Base-by-base conservation (phyloP, 2,888 invertebrate species). In the Hypomecis punctinalis region DNA sequence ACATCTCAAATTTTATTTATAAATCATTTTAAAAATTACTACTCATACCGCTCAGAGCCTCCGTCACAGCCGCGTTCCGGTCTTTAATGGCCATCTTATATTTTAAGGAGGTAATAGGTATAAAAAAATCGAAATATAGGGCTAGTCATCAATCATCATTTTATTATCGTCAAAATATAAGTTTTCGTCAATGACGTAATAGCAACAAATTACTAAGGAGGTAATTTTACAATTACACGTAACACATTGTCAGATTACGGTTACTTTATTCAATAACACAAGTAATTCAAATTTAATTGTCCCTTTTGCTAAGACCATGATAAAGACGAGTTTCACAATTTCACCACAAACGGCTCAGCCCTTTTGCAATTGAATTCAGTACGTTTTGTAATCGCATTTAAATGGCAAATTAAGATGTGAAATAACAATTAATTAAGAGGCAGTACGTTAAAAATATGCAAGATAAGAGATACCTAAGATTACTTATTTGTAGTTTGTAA, bases 321-420 rank as follows among this genome's bases (percentile, higher is more conserved):
- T 36, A 54, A 54, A 61, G 46, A 40, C 36, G 6, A n/a, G 8
- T 55, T 56, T 40, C 55, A 62, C 36, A 39, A 49, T 5, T 47
- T 54, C 13, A 57, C 62, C 52, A n/a, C 58, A 43, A 63, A 58
- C 33, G 53, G 45, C 51, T 23, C 33, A 51, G 49, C 63, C 63
- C 51, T 60, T 55, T 64, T 56, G 64, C 60, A 64, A 64, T 23
- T 45, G 42, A 46, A 60, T 64, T 64, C 49, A 39, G 59, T 42
- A 36, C 54, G 6, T 63, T 52, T 53, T 39, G 39, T 43, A 59
- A 63, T 39, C 8, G 37, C 40, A 49, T 42, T 55, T 54, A 43
- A 63, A 59, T 55, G 63, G 54, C 10, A 59, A 59, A 55, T 55
- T 54, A 54, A 59, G 46, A 55, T 46, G 45, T 63, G 59, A 63